Percentiles rank a stretch among this genome's conserved stretches.
Conservation (phyloP, 2,113 vertebrate genomes). For the Macrotus californicus region DNA sequence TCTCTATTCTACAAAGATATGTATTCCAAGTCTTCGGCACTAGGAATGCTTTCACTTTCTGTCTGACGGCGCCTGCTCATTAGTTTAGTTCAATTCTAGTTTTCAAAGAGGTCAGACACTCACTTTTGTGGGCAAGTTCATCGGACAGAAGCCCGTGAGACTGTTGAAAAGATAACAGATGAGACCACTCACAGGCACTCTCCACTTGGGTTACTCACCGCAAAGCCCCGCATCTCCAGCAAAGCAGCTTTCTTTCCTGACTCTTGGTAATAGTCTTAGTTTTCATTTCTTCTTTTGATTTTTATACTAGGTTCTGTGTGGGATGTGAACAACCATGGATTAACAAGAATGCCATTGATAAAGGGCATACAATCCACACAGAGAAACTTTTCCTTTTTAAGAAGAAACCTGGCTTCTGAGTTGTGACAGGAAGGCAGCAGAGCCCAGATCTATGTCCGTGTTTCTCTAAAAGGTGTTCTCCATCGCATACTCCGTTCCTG, state of each 20-base stretch:
- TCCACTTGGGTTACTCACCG: neutral
- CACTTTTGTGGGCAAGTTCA: neutral
- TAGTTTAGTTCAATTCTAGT: neutral
- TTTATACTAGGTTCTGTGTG: slow-evolving; percentile 26
- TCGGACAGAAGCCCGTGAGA: too few species aligned
- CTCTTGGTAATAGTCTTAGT: neutral
- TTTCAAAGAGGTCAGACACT: neutral
- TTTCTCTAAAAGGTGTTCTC: slow-evolving; percentile 74
- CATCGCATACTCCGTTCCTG: slow-evolving; percentile 64
- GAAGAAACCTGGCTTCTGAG: slow-evolving; percentile 12
- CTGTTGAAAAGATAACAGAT: neutral
- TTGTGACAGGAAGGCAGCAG: slow-evolving; percentile 28
- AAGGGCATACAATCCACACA: neutral
- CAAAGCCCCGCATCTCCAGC: neutral
- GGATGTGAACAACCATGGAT: neutral
- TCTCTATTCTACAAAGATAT: neutral
- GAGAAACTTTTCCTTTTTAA: slow-evolving; percentile 35
- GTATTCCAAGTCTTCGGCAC: neutral
- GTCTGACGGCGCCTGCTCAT: neutral
- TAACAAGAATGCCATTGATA: neutral
- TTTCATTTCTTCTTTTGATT: slow-evolving; percentile 40
- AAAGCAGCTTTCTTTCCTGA: neutral
- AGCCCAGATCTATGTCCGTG: slow-evolving; percentile 22
- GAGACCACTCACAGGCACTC: neutral
- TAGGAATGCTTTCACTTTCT: neutral